phyloP scores from a whole-genome alignment of 2,888 invertebrate species.

The Thelaira solivaga region DNA sequence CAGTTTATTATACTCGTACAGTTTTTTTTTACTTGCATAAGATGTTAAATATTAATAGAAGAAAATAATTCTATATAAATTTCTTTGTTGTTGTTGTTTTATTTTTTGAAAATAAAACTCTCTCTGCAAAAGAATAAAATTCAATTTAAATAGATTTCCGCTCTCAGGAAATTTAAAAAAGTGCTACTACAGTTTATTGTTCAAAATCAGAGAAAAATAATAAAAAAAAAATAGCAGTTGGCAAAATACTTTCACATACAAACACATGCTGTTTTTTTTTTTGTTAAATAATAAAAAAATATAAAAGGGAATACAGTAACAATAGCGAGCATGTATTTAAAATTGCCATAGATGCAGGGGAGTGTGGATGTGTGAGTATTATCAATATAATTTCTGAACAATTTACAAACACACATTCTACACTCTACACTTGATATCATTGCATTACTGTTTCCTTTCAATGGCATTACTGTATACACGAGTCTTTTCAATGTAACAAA shows the following conservation, averaged over 20 bases:
- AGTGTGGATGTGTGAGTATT: constrained; percentile 2
- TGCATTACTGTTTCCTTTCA: constrained; percentile 32
- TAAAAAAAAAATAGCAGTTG: background rate
- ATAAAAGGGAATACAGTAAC: background rate
- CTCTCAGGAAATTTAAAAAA: constrained; percentile 73
- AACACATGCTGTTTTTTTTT: background rate
- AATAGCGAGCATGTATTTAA: constrained; percentile 28
- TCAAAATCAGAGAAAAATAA: constrained; percentile 8
- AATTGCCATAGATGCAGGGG: background rate
- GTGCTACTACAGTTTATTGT: constrained; percentile 41
- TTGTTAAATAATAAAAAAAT: background rate
- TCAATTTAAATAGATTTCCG: constrained; percentile 75
- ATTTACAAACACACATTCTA: background rate
- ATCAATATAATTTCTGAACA: constrained; percentile 39
- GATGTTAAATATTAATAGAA: constrained; percentile 40
- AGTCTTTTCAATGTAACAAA: constrained; percentile 11
- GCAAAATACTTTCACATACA: constrained; percentile 7
- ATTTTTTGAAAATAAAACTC: constrained; percentile 6
- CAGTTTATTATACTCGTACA: constrained; percentile 44
- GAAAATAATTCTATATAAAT: constrained; percentile 9
- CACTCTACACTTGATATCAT: constrained; percentile 3
- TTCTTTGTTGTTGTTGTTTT: no score
- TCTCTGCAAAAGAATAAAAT: constrained; percentile 67
- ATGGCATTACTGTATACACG: constrained; percentile 30
- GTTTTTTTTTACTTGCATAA: constrained; percentile 17